These are phyloP conservation scores for Anolis carolinensis DNA, from an alignment of 2,113 vertebrate species.

Conservation along the genomic window DNA sequence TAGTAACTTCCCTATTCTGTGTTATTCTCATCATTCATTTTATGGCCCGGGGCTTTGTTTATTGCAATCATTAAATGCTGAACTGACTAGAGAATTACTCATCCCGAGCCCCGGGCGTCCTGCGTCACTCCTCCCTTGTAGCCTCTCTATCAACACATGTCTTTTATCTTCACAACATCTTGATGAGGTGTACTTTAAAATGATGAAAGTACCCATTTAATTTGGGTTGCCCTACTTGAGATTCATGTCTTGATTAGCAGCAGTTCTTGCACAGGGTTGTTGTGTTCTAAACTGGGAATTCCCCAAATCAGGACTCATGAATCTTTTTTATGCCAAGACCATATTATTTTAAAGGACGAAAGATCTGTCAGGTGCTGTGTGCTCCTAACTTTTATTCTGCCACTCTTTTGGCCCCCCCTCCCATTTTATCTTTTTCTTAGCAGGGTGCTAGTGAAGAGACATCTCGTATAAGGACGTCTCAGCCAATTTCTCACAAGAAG, in stretches of 20 bases:
- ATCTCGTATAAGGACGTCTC: not conserved
- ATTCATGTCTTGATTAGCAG: not conserved
- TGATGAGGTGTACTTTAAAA: conserved; percentile 4
- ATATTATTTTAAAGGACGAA: not conserved
- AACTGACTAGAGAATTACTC: conserved; percentile 31
- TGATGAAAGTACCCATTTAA: conserved; percentile 10
- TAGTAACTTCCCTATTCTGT: not conserved
- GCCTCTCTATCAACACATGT: not conserved
- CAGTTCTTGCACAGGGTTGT: not conserved
- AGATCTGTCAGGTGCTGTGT: not conserved
- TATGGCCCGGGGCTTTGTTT: conserved; percentile 21
- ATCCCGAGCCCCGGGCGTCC: conserved; percentile 4
- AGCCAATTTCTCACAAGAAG: not conserved
- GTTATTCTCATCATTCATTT: conserved; percentile 15
- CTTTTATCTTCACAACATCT: conserved; percentile 29
- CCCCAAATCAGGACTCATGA: not conserved
- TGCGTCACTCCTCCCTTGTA: conserved; percentile 5
- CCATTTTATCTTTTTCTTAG: not conserved
- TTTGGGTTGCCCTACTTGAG: conserved; percentile 5
- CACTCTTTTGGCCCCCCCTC: no score
- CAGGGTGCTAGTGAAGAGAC: not conserved
- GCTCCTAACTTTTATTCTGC: not conserved
- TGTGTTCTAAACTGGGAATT: not conserved
- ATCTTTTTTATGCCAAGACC: not conserved
- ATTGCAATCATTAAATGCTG: conserved; percentile 30